phyloP scores from a whole-genome alignment of 2,113 vertebrate species.

The Patagioenas fasciata region DNA sequence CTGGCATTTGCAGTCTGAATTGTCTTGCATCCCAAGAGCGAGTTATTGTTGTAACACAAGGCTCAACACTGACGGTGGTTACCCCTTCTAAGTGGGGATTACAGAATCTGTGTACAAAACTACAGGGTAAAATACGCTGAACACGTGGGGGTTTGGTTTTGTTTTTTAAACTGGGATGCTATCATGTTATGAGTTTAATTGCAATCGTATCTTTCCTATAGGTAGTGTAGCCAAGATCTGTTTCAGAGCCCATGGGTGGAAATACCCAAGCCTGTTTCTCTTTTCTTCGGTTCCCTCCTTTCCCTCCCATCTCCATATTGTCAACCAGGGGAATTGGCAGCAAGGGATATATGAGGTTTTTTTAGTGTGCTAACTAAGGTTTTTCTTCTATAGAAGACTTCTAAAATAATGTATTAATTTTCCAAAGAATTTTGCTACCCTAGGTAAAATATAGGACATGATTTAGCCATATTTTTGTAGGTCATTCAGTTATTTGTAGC shows the following conservation, averaged over 20 bases:
- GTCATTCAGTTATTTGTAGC: not conserved
- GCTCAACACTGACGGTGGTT: not conserved
- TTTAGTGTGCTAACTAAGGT: not conserved
- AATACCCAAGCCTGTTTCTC: not conserved
- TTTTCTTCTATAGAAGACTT: not conserved
- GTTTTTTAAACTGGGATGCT: not conserved
- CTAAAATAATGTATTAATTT: not conserved
- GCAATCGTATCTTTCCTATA: not conserved
- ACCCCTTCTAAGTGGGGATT: not conserved
- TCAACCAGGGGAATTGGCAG: constrained; percentile 27
- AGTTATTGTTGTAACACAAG: not conserved
- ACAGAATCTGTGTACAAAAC: not conserved
- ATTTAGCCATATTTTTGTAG: not conserved
- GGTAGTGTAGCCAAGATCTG: not conserved
- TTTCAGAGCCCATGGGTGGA: not conserved
- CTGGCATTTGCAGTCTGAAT: not conserved
- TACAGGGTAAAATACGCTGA: not conserved
- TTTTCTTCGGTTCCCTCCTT: not conserved
- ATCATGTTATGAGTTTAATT: not conserved
- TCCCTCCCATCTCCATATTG: constrained; percentile 35
- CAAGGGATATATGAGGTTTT: not conserved
- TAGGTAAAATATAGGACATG: not conserved
- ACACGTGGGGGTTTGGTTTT: not conserved
- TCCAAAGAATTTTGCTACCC: not conserved
- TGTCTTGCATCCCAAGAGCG: not conserved